These are phyloP conservation scores for Schizaphis graminum DNA, from an alignment of 2,888 invertebrate genomes.

Conservation along the genomic window DNA sequence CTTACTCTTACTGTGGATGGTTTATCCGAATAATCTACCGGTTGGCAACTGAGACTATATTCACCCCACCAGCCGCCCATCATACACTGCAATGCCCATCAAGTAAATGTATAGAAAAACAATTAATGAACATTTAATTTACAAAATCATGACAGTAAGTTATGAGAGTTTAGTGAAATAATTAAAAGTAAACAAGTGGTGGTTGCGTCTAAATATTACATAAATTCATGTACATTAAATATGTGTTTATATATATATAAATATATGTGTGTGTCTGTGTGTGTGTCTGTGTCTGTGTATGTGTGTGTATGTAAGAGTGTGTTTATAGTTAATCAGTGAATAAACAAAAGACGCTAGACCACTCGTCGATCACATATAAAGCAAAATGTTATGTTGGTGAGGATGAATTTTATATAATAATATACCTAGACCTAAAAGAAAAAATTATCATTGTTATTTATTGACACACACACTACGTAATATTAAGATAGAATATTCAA, in stretches of 20 bases:
- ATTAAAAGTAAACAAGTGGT: slow-evolving; percentile 25
- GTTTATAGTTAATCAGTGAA: slow-evolving; percentile 25
- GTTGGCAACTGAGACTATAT: slow-evolving; percentile 91
- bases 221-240: neutral
- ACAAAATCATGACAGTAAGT: neutral
- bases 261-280: neutral
- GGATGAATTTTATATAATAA: slow-evolving; percentile 40
- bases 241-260: neutral
- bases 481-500: slow-evolving; percentile 2
- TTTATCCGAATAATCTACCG: slow-evolving; percentile 88
- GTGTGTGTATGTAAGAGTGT: neutral
- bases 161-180: neutral
- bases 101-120: slow-evolving; percentile 56
- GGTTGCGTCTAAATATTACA: slow-evolving; percentile 15
- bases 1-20: slow-evolving; percentile 88
- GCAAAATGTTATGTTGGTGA: slow-evolving; percentile 48
- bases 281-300: neutral
- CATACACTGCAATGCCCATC: slow-evolving; percentile 77
- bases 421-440: slow-evolving; percentile 44
- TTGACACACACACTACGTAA: neutral
- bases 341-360: slow-evolving; percentile 45
- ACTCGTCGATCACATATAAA: slow-evolving; percentile 36
- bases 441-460: neutral
- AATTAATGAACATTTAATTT: slow-evolving; percentile 22
- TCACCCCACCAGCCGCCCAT: slow-evolving; percentile 92